phyloP scores from a whole-genome alignment of 2,888 invertebrate genomes.

The Dicranocentrus wangi region DNA sequence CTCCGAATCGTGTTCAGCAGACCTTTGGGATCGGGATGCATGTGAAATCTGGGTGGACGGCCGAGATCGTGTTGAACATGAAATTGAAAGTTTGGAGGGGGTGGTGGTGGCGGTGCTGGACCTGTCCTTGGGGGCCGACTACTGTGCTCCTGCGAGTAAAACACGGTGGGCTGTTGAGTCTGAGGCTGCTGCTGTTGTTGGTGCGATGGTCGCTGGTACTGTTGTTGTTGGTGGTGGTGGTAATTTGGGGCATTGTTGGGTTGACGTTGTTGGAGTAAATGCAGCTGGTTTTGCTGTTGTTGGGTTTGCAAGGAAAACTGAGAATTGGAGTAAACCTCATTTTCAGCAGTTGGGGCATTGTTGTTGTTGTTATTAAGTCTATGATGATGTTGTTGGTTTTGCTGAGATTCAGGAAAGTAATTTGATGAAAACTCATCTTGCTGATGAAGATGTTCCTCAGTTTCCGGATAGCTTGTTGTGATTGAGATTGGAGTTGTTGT shows the following conservation, averaged over 20 bases:
- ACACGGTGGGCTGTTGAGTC: constrained; percentile 37
- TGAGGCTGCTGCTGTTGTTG: constrained; percentile 40
- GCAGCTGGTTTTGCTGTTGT: constrained; percentile 42
- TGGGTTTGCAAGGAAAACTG: constrained; percentile 48
- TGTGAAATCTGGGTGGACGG: constrained; percentile 55
- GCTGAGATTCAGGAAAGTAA: constrained; percentile 41
- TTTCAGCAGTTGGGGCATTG: constrained; percentile 48
- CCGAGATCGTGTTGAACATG: constrained; percentile 43
- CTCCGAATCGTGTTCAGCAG: constrained; percentile 50
- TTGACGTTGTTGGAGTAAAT: constrained; percentile 13
- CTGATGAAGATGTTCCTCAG: not conserved
- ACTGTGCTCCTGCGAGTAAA: constrained; percentile 46
- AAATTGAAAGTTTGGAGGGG: constrained; percentile 46
- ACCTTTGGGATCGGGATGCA: constrained; percentile 48
- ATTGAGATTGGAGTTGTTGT: constrained; percentile 53
- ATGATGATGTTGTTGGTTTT: constrained; percentile 26
- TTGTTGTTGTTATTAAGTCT: constrained; percentile 42
- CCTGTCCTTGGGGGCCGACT: constrained; percentile 44
- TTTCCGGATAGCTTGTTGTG: constrained; percentile 47
- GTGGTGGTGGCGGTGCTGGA: constrained; percentile 32
- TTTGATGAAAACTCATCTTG: constrained; percentile 12
- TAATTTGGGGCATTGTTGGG: not conserved
- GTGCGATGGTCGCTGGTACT: not conserved
- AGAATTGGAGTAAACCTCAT: constrained; percentile 41
- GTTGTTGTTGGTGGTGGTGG: constrained; percentile 11